These are phyloP conservation scores for Dilophus febrilis DNA, from an alignment of 2,888 invertebrate species.

Conservation along the genomic window DNA sequence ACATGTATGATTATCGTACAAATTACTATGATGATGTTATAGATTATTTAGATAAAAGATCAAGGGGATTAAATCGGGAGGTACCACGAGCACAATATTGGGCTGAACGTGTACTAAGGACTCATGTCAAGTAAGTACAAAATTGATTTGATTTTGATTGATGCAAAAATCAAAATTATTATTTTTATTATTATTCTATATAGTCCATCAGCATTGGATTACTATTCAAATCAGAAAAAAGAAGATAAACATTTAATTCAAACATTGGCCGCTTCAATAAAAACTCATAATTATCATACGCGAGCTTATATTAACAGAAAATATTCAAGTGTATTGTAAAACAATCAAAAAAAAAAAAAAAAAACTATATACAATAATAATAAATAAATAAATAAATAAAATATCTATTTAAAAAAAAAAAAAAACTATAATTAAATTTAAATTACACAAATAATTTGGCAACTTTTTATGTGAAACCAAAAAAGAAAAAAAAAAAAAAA, in stretches of 20 bases:
- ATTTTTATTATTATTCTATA: neutral
- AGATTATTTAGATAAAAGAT: constrained; percentile 61
- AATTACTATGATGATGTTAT: constrained; percentile 79
- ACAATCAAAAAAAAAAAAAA: no score
- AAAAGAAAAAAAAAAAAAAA: no score
- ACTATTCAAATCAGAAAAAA: constrained; percentile 12
- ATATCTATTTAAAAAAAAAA: no score
- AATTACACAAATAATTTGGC: no score
- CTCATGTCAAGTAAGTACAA: constrained; percentile 33
- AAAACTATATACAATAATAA: no score
- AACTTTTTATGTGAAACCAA: no score
- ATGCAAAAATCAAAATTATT: neutral
- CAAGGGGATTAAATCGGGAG: constrained; percentile 48
- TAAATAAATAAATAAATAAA: no score
- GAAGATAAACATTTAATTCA: constrained; percentile 39
- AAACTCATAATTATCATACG: constrained; percentile 56
- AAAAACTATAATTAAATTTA: no score
- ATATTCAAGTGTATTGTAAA: constrained; percentile 38
- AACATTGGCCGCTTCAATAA: constrained; percentile 45
- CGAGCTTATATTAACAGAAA: constrained; percentile 58
- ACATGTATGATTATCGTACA: constrained; percentile 66
- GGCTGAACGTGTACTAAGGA: constrained; percentile 65
- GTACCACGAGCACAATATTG: constrained; percentile 67
- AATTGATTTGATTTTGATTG: no score
- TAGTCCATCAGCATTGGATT: constrained; percentile 5